Percentiles rank a stretch among this genome's conserved stretches.
Conservation (phyloP, 2,888 invertebrate species). For the Ariolimax columbianus region DNA sequence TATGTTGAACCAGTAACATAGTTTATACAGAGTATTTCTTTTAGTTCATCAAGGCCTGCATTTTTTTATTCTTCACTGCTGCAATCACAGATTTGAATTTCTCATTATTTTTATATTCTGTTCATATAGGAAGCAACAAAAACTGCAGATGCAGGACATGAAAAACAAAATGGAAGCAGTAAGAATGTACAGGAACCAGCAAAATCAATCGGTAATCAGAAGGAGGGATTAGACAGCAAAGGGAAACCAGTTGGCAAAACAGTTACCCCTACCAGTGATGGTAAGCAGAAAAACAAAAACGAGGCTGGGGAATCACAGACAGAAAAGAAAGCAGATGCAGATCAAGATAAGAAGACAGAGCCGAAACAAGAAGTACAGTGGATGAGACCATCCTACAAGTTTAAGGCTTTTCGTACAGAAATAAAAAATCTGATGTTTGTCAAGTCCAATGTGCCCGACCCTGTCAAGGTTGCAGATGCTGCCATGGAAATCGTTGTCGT, state of each 20-base stretch:
- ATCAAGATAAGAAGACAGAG: slow-evolving; percentile 20
- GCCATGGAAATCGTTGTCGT: slow-evolving; percentile 41
- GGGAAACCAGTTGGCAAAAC: neutral
- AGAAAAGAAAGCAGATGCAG: slow-evolving; percentile 24
- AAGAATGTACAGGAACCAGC: slow-evolving; percentile 6
- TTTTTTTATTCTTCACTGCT: neutral
- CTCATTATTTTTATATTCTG: neutral
- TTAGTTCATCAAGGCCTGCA: neutral
- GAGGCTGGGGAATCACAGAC: slow-evolving; percentile 20
- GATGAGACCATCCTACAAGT: slow-evolving; percentile 41
- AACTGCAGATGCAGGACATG: neutral
- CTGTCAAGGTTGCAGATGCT: slow-evolving; percentile 29
- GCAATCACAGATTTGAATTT: neutral
- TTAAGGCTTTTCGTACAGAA: slow-evolving; percentile 51
- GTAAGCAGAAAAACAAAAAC: slow-evolving; percentile 16
- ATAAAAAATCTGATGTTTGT: slow-evolving; percentile 47
- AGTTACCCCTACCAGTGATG: neutral
- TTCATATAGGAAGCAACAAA: neutral
- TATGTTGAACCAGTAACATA: no score
- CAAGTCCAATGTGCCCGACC: slow-evolving; percentile 48
- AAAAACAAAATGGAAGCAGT: slow-evolving; percentile 10
- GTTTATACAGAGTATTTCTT: no score
- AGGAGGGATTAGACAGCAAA: neutral
- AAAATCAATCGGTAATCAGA: neutral
- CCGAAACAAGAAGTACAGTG: slow-evolving; percentile 16